A percentile compares a stretch with the other conserved stretches of the same genome.
phyloP scores from a whole-genome alignment of 2,888 invertebrate genomes.

The Lepas anatifera region DNA sequence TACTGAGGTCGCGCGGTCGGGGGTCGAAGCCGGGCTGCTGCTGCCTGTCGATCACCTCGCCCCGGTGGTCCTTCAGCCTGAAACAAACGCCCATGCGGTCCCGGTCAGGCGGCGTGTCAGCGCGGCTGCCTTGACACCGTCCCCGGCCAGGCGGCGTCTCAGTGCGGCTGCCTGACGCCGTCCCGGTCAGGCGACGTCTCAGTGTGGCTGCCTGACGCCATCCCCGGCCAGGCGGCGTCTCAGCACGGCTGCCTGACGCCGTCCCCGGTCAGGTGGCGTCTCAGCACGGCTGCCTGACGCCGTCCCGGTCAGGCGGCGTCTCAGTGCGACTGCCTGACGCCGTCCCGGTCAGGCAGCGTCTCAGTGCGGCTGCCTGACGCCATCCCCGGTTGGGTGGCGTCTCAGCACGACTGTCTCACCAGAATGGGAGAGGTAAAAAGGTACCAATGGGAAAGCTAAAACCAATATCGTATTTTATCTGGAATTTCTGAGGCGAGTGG shows the following conservation, averaged over 20 bases:
- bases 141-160: not conserved
- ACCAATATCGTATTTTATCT: no score
- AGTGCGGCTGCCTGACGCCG: not conserved
- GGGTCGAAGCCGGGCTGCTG: not conserved
- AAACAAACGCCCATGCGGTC: not conserved
- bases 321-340: no score
- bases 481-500: no score
- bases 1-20: not conserved
- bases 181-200: not conserved
- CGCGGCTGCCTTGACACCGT: not conserved
- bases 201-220: not conserved
- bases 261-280: not conserved
- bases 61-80: constrained; percentile 7
- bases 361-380: no score
- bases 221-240: not conserved
- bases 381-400: no score
- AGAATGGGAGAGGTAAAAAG: no score
- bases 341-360: no score
- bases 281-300: not conserved
- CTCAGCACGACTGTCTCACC: no score
- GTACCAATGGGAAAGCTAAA: no score
- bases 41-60: not conserved
- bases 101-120: not conserved
- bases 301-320: not conserved
- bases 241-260: not conserved